These are phyloP conservation scores for Passerculus sandwichensis DNA, from an alignment of 2,797 vertebrate species.

Conservation along the genomic window DNA sequence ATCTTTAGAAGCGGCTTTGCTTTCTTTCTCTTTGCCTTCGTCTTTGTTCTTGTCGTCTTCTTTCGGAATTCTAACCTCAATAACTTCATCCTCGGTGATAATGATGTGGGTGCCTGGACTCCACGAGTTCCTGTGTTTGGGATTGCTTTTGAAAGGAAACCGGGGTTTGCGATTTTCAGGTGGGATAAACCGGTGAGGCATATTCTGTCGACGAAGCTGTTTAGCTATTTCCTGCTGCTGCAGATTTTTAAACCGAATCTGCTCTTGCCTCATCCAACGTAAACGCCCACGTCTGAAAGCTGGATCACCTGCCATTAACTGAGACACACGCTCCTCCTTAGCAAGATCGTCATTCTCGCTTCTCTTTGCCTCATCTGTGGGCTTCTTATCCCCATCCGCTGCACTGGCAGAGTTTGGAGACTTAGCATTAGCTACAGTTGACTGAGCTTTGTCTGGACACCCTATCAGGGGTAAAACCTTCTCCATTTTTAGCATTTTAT, in stretches of 20 bases:
- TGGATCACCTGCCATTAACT: slow-evolving; percentile 82
- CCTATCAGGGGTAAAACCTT: slow-evolving; percentile 94
- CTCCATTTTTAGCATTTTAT: slow-evolving; percentile 99
- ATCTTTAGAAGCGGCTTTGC: slow-evolving; percentile 75
- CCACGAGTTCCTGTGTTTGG: slow-evolving; percentile 97
- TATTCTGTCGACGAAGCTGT: slow-evolving; percentile 91
- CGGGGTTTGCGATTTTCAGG: slow-evolving; percentile 97
- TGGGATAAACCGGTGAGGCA: slow-evolving; percentile 95
- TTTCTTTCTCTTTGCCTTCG: slow-evolving; percentile 76
- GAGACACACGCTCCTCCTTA: slow-evolving; percentile 80
- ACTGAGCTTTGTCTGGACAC: slow-evolving; percentile 73
- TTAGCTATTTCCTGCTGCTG: slow-evolving; percentile 97
- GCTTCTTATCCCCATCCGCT: slow-evolving; percentile 1
- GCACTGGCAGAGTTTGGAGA: slow-evolving; percentile 15
- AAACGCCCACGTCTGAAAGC: slow-evolving; percentile 85
- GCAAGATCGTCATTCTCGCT: slow-evolving; percentile 59
- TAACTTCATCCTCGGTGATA: slow-evolving; percentile 93
- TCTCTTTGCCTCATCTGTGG: slow-evolving; percentile 45
- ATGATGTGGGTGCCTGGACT: slow-evolving; percentile 97
- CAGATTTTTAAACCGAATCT: slow-evolving; percentile 91
- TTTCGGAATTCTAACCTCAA: slow-evolving; percentile 95
- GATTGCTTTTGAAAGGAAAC: slow-evolving; percentile 98
- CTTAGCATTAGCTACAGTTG: not conserved
- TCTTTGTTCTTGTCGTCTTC: slow-evolving; percentile 82
- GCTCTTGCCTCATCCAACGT: slow-evolving; percentile 96